These are phyloP conservation scores for Muscicapa adusta DNA, from an alignment of 2,113 vertebrate genomes.

Conservation along the genomic window DNA sequence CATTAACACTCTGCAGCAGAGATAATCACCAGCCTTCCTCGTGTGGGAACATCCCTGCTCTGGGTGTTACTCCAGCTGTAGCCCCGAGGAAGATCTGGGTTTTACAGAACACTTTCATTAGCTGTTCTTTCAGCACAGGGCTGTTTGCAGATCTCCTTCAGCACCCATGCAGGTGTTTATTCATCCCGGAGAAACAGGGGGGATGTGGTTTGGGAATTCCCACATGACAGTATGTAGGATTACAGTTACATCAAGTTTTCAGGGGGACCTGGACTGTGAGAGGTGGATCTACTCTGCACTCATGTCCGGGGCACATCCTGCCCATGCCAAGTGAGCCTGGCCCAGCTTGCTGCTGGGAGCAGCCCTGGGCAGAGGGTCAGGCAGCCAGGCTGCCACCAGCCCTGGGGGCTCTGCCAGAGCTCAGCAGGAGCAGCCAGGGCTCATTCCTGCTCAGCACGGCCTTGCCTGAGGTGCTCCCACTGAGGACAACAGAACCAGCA, in stretches of 20 bases:
- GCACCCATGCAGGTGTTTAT: not conserved
- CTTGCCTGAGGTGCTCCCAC: not conserved
- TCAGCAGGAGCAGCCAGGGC: not conserved
- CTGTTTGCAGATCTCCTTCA: not conserved
- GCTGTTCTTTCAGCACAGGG: not conserved
- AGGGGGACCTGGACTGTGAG: not conserved
- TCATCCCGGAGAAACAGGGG: not conserved
- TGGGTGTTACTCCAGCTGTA: not conserved
- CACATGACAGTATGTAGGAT: constrained; percentile 5
- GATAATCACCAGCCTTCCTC: not conserved
- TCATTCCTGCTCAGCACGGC: not conserved
- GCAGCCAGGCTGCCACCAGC: not conserved
- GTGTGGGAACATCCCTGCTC: not conserved
- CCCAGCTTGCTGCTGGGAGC: not conserved
- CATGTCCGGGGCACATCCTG: not conserved
- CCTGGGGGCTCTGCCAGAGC: not conserved
- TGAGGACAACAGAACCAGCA: not conserved
- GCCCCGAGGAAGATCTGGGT: not conserved
- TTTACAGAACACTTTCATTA: not conserved
- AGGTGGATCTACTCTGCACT: not conserved
- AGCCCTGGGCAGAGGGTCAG: not conserved
- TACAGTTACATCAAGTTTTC: not conserved
- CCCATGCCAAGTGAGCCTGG: not conserved
- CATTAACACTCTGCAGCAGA: not conserved
- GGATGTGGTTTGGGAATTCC: constrained; percentile 5